These are phyloP conservation scores for Phoxinus phoxinus DNA, from an alignment of 2,113 vertebrate genomes.

Conservation along the genomic window DNA sequence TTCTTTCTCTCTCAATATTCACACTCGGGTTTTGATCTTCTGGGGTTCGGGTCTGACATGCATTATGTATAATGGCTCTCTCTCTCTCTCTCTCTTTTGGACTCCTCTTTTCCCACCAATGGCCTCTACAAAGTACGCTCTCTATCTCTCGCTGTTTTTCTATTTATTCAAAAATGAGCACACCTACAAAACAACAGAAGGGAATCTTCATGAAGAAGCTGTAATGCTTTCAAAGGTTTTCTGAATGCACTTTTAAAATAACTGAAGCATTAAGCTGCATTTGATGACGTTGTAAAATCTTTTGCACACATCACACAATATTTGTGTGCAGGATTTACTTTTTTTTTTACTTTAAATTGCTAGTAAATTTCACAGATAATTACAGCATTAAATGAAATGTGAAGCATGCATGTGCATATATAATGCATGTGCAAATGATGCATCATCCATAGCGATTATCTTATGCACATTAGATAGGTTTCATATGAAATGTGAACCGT, in stretches of 20 bases:
- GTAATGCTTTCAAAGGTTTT: neutral
- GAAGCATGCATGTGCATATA: too few relatives aligned
- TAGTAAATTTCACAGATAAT: too few relatives aligned
- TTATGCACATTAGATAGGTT: neutral
- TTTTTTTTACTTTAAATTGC: neutral
- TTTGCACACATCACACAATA: neutral
- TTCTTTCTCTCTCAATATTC: neutral
- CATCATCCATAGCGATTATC: too few relatives aligned
- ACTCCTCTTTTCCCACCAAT: too few relatives aligned
- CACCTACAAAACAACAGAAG: neutral
- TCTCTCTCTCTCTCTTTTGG: neutral
- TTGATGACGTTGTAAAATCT: neutral
- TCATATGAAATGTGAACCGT: neutral
- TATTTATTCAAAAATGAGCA: neutral
- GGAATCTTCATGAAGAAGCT: neutral
- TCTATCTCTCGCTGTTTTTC: neutral
- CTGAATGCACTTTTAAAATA: neutral
- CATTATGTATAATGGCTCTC: constrained; percentile 5
- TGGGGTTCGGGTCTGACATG: neutral
- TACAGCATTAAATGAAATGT: too few relatives aligned
- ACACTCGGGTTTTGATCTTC: constrained; percentile 3
- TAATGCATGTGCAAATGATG: too few relatives aligned
- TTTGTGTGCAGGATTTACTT: neutral
- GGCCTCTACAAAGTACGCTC: neutral
- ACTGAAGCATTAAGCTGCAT: neutral